Conservation (phyloP, 2,797 vertebrate species). For the Xiphorhynchus erythropygius region DNA sequence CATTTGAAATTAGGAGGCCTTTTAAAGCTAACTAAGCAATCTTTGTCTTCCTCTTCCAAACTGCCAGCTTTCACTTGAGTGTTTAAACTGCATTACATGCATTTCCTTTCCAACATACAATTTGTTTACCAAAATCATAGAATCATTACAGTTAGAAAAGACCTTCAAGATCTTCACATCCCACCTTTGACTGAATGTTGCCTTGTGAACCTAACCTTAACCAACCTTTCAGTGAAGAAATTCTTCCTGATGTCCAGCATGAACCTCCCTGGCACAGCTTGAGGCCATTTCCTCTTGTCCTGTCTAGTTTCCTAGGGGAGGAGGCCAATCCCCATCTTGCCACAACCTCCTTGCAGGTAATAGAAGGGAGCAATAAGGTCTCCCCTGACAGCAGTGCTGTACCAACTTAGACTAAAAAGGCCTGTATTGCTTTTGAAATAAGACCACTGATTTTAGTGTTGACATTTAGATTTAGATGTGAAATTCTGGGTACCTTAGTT, state of each 20-base stretch:
- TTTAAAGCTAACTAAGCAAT: neutral
- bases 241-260: too few relatives aligned
- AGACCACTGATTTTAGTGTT: neutral
- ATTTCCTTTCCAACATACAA: neutral
- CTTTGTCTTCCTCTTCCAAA: neutral
- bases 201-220: neutral
- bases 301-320: neutral
- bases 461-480: neutral
- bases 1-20: neutral
- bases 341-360: too few relatives aligned
- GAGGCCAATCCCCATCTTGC: neutral
- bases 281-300: neutral
- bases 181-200: neutral
- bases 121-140: neutral
- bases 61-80: neutral
- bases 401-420: neutral
- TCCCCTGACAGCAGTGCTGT: neutral
- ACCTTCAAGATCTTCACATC: too few relatives aligned
- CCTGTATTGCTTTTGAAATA: neutral
- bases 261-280: neutral
- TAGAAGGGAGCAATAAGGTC: neutral
- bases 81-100: neutral
- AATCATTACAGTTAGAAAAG: neutral
- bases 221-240: neutral
- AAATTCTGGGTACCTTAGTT: neutral